Base-by-base conservation (phyloP, 2,113 vertebrate genomes). In the Columba livia region DNA sequence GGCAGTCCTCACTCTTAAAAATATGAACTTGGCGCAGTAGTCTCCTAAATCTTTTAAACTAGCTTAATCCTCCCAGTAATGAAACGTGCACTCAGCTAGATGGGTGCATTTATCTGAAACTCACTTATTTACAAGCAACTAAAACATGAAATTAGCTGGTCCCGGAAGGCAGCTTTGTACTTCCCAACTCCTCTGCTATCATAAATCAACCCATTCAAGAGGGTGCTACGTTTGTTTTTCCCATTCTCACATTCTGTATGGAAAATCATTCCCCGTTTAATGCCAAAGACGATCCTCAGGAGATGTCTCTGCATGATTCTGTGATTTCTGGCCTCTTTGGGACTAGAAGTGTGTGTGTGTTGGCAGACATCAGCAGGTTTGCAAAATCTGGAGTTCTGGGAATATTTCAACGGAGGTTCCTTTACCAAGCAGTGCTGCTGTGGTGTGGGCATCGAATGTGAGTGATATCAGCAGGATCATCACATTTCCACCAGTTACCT, bases 121-220 rank as follows among this genome's bases (percentile, higher is more conserved):
- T 89, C 81, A 77, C 92, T 97, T 96, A 97, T 95, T 97, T 97
- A 96, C 90, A 65, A 88, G 90, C 86, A 97, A 88, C 64, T 92
- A 96, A 97, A 96, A 97, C 79, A 94, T 93, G 85, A 97, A 96
- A 97, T 97, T 95, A 97, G 62, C 77, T 91, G 69, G 40, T 96
- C 89, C 72, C 73, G 0, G 73, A 94, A 96, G 96, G 86, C 81
- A 94, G 79, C 42, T 97, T 89, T 90, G 88, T 88, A 50, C 83
- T 96, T 92, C 79, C 89, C 85, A 92, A 64, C 60, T 83, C 89
- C 53, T 91, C 73, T 85, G 57, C 66, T 91, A 65, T 79, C 95
- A 94, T 97, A 98, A 98, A 97, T 97, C 93, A 97, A 72, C 17
- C 81, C 56, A 47, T 95, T 95, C 90, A 95, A 95, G 62, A 89